Evolutionary conservation across 2,888 invertebrate species (phyloP), one percentile per base, ranked within the genome.

Genomic region (Heteromyza rotundicornis): DNA sequence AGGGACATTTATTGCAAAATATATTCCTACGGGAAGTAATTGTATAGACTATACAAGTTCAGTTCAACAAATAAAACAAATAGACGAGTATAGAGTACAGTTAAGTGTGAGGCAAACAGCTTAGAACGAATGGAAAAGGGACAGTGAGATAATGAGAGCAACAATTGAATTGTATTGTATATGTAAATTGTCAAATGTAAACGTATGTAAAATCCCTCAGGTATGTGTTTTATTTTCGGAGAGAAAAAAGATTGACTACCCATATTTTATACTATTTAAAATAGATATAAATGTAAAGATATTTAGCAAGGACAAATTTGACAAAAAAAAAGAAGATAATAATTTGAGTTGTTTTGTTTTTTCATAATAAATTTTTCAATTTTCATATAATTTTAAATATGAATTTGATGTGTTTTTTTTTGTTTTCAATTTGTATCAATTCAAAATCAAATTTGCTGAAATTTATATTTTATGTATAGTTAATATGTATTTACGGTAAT

Each of bases 161-260:
- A n/a, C n/a, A n/a, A n/a, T 53, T 63, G 65, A 63, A 60, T 59
- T 54, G 64, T 62, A 64, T 62, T n/a, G n/a, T n/a, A n/a, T n/a
- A n/a, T n/a, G n/a, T n/a, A n/a, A n/a, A 65, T 65, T 67, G 67
- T 67, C 64, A 52, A n/a, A 52, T 52, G 52, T 52, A 52, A 8
- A 14, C 23, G 61, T 67, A 66, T 69, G 73, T 71, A 70, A 68
- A 80, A 79, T 80, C 80, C 80, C 80, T 81, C 81, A 81, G 81
- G 85, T 86, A 86, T 86, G 86, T 86, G 86, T 86, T 86, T 86
- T 82, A 81, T 81, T 80, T 82, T 82, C 81, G 85, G 87, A 87
- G 87, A 87, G 87, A 87, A 86, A 86, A 85, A 87, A 87, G 87
- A 87, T 87, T 87, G 87, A 87, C 85, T 83, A 82, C 77, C 78